Evolutionary conservation across 2,797 vertebrate genomes (phyloP).

Genomic region (Spondyliosoma cantharus): DNA sequence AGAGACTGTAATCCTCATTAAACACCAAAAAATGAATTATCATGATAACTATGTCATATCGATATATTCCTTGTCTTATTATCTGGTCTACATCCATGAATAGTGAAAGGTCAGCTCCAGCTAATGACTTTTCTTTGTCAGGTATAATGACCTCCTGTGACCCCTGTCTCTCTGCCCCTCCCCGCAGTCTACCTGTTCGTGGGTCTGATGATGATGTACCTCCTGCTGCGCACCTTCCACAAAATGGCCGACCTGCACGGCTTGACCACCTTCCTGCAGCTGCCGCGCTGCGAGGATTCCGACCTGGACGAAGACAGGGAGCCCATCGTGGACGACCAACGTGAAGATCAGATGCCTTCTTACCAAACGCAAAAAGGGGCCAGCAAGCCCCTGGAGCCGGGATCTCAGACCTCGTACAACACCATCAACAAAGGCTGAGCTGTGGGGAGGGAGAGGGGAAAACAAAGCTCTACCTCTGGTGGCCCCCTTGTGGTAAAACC

Average conservation of each 20-base stretch:
- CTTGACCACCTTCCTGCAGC: slow-evolving; percentile 83
- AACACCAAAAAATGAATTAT: no score
- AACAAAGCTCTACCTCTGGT: slow-evolving; percentile 21
- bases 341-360: background rate
- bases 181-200: slow-evolving; percentile 85
- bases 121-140: background rate
- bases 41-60: no score
- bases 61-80: no score
- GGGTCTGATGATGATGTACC: slow-evolving; percentile 88
- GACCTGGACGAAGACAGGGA: slow-evolving; percentile 74
- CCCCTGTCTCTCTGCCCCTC: background rate
- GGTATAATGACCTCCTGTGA: background rate
- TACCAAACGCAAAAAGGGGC: slow-evolving; percentile 14
- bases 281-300: slow-evolving; percentile 82
- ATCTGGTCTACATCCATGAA: background rate
- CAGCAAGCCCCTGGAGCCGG: slow-evolving; percentile 71
- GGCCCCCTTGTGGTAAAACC: background rate
- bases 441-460: background rate
- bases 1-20: background rate
- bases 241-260: slow-evolving; percentile 87
- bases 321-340: slow-evolving; percentile 69
- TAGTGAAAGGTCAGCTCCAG: background rate
- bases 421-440: slow-evolving; percentile 78
- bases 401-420: slow-evolving; percentile 80
- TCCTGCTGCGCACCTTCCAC: slow-evolving; percentile 90